Evolutionary conservation across 1,140 invertebrate genomes (phyloP), one percentile per base, ranked within the genome.

Genomic region (Temnothorax curvispinosus): DNA sequence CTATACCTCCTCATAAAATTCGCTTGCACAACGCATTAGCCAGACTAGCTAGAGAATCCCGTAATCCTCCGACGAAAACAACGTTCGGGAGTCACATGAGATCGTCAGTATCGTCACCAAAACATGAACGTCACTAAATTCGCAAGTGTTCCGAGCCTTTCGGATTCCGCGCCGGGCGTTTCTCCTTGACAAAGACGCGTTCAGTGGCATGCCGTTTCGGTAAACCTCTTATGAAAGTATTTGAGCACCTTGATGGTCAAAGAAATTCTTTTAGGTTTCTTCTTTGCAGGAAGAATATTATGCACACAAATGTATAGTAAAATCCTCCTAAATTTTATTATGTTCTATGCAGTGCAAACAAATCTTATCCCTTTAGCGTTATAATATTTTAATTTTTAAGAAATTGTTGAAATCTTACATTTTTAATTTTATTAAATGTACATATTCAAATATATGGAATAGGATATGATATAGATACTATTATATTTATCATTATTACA

Each of bases 1-100:
- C 65, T 58, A 50, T 56, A 64, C 15, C 62, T 64, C 15, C 62
- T 78, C 74, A 58, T 76, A 85, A 85, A 50, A 67, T 85, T 85
- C 69, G 60, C 82, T 85, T 41, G 58, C 72, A 78, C 78, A 41
- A 84, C 65, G 44, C 77, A 60, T 67, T 81, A 41, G 27, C 27
- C 27, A 1, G 27, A 27, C 6, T 38, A 81, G 56, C 15, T 21
- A 18, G 21, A 41, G 60, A 32, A 58, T 80, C 76, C 50, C 32
- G 60, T 58, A 67, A 44, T 67, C 27, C 50, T 54, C 35, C 13
- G 4, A 47, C 62, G 38, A 81, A 52, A 80, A 86, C 75, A 64
- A 86, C 27, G 38, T 47, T 6, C 35, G 35, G 18, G 15, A 27
- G 18, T 18, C 67, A 27, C 18, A 21, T 50, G 41, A n/a, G 27